Base-by-base conservation (phyloP, 1,140 invertebrate species). In the Orchesella cincta region DNA sequence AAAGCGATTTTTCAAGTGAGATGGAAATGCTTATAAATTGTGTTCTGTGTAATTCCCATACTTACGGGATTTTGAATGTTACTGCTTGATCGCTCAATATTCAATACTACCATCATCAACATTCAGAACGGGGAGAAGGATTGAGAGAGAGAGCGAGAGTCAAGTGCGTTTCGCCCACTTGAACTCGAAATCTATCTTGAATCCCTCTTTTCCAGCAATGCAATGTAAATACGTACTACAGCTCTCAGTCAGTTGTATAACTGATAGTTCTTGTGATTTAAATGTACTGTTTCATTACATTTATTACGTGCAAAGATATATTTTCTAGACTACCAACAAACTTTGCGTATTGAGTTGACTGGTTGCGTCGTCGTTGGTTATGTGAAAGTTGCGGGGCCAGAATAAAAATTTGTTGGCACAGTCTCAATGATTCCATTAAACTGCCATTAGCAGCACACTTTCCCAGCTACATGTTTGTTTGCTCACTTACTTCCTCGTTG, bases 401-500 rank as follows among this genome's bases (percentile, higher is more conserved):
- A 57, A 26, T 57, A 57, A 57, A 57, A 57, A 57, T 29, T 67
- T 67, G 71, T 51, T 73, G 71, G 71, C 71, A 73, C 34, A 28
- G 18, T 36, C 39, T 73, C 71, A 73, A 73, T 73, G 39, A 73
- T 73, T 73, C 71, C 71, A 73, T 73, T 73, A 73, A 73, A 51
- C 71, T 36, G 36, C 71, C 71, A 73, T 73, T 73, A 73, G 39
- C 62, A 67, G 62, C 62, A 67, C 28, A 67, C 62, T 57, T 57
- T 26, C 23, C 8, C 26, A 57, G 54, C 54, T 23, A 57, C 54
- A 57, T 57, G 23, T 57, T 57, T 57, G 54, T 16, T 57, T 57
- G 14, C 26, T 57, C n/a, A 5, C 23, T n/a, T n/a, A n/a, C n/a
- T n/a, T n/a, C n/a, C n/a, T n/a, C n/a, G n/a, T n/a, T n/a, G n/a